A percentile compares a stretch with the other conserved stretches of the same genome.
phyloP scores from a whole-genome alignment of 2,113 vertebrate species.

The Cyanoliseus patagonus region DNA sequence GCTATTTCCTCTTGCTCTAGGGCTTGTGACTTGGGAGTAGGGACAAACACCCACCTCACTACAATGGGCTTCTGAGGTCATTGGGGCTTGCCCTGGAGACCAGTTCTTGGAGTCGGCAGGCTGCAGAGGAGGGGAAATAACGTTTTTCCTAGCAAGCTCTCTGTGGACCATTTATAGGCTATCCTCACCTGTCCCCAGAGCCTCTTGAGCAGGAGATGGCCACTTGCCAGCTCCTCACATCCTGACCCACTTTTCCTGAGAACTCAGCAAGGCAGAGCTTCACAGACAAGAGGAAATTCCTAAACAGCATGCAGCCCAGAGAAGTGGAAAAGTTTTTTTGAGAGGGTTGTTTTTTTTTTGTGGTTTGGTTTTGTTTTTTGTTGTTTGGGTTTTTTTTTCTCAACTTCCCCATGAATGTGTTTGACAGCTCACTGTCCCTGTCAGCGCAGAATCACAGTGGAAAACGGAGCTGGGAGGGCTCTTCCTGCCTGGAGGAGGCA shows the following conservation, averaged over 20 bases:
- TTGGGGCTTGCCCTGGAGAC: not conserved
- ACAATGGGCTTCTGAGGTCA: not conserved
- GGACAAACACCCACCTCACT: not conserved
- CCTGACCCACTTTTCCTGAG: constrained; percentile 37
- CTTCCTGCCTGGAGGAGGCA: not conserved
- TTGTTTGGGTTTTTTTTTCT: not conserved
- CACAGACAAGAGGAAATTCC: constrained; percentile 54
- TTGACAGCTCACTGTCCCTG: not conserved
- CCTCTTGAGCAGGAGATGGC: not conserved
- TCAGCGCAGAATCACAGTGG: not conserved
- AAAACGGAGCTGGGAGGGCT: not conserved
- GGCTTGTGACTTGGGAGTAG: not conserved
- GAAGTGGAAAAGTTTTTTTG: not conserved
- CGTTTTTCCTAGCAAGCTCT: not conserved
- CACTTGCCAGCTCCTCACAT: not conserved
- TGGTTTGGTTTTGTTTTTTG: not conserved
- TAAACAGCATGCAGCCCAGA: not conserved
- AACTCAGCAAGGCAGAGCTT: constrained; percentile 29
- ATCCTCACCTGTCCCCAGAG: not conserved
- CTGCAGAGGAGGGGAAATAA: not conserved
- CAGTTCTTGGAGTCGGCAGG: not conserved
- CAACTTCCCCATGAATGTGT: not conserved
- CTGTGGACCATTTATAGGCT: not conserved
- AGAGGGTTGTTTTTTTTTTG: not conserved
- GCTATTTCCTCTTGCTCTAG: not conserved